Base-by-base conservation (phyloP, 2,113 vertebrate genomes). In the Silurus asotus region DNA sequence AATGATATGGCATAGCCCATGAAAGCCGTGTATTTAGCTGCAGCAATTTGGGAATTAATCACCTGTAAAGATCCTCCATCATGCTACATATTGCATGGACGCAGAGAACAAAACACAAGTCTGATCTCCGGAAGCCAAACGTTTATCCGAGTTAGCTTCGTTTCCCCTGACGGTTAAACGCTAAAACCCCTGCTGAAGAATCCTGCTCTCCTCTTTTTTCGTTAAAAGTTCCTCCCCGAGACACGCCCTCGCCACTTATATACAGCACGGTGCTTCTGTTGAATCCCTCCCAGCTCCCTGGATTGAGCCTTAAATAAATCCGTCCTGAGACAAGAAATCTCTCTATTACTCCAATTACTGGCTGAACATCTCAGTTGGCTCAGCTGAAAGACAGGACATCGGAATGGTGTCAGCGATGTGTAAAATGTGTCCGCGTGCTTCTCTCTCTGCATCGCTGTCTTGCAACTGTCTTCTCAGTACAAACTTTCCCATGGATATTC, bases 11-110 rank as follows among this genome's bases (percentile, higher is more conserved):
- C 90, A 84, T 92, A 91, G 91, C 92, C 91, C 64, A 89, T 90
- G 93, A 92, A 88, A 91, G 91, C 92, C 88, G 86, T 92, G 91
- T 91, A 88, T 93, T 95, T 92, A 92, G 91, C 88, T 89, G 90
- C 92, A 94, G 90, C 91, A 92, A 94, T 95, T 94, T 94, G 90
- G 90, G 78, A 90, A 91, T 92, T 90, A 91, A 94, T 93, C 93
- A 94, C 93, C 94, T 94, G 91, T 89, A 91, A 94, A 93, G 89
- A 93, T 90, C 86, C 84, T 88, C 91, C 90, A 92, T 92, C 90
- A 83, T 23, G 77, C 37, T 20, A 10, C 28, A 13, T 13, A 20
- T 11, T 61, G 19, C 37, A 48, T 13, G 89, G 88, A 82, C 56
- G 90, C 89, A 89, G 90, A 37, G 37, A 37, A 37, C 37, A 37